phyloP scores from a whole-genome alignment of 2,888 invertebrate species.

The Rhimphoctona megacephalus region DNA sequence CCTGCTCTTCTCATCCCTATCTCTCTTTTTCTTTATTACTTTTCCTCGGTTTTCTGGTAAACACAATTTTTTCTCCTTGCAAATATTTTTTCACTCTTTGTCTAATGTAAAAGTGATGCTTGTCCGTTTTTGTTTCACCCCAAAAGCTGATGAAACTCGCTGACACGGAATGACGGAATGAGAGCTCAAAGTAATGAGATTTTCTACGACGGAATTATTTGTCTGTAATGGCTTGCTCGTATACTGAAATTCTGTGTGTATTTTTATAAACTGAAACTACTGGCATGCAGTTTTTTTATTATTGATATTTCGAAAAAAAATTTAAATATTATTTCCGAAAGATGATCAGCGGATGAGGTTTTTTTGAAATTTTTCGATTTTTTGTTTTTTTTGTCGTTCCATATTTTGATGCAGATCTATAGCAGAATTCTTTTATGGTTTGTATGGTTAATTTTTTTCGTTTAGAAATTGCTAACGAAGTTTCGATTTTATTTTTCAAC shows the following conservation, averaged over 20 bases:
- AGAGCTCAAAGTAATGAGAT: neutral
- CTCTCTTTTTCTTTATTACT: neutral
- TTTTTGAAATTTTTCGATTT: neutral
- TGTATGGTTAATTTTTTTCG: neutral
- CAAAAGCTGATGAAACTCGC: slow-evolving; percentile 7
- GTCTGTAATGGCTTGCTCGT: neutral
- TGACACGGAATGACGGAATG: slow-evolving; percentile 18
- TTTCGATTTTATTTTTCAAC: slow-evolving; percentile 4
- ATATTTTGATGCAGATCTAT: neutral
- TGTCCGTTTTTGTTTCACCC: slow-evolving; percentile 1
- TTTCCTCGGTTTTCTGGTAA: neutral
- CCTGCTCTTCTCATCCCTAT: neutral
- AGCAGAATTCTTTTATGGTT: neutral
- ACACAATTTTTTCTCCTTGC: neutral
- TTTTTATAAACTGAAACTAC: neutral
- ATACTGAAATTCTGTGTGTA: neutral
- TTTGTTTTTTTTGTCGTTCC: neutral
- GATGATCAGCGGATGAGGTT: neutral
- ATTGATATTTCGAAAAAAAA: neutral
- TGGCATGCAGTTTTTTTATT: neutral
- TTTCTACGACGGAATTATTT: neutral
- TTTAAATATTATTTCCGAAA: neutral
- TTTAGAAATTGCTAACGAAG: slow-evolving; percentile 3
- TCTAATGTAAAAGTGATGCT: neutral
- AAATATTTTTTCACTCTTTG: neutral